Conservation (phyloP, 1,140 invertebrate species). For the Hirudo medicinalis region DNA sequence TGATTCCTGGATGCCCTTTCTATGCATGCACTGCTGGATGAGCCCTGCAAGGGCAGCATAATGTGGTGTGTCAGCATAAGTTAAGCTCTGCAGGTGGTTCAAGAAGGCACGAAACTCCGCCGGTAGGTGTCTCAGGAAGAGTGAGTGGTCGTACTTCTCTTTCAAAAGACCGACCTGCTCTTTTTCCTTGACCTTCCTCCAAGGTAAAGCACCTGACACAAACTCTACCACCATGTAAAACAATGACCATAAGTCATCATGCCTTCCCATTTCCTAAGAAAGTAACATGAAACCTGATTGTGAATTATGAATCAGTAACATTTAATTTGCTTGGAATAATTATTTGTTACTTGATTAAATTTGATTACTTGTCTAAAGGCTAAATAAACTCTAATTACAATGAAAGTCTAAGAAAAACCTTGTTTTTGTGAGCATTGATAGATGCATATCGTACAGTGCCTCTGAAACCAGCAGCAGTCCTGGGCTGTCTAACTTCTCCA, state of each 20-base stretch:
- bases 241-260: slow-evolving; percentile 96
- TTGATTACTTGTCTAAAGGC: no score
- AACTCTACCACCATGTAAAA: slow-evolving; percentile 99
- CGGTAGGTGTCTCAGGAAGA: slow-evolving; percentile 83
- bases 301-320: no score
- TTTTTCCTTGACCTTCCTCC: slow-evolving; percentile 78
- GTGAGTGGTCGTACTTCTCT: slow-evolving; percentile 87
- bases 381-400: no score
- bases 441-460: slow-evolving; percentile 98
- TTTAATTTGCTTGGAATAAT: no score
- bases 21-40: slow-evolving; percentile 67
- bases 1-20: slow-evolving; percentile 65
- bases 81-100: slow-evolving; percentile 74
- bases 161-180: slow-evolving; percentile 76
- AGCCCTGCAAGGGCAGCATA: slow-evolving; percentile 47
- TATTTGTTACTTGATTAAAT: no score
- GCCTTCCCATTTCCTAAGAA: slow-evolving; percentile 83
- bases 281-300: no score
- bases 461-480: slow-evolving; percentile 90
- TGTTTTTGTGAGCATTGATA: slow-evolving; percentile 98
- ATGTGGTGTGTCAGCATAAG: slow-evolving; percentile 87
- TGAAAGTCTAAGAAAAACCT: slow-evolving; percentile 41
- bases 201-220: slow-evolving; percentile 92
- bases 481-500: slow-evolving; percentile 83
- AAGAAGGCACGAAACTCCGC: slow-evolving; percentile 75